Conservation (phyloP, 2,113 vertebrate species). For the Amphilophus citrinellus region DNA sequence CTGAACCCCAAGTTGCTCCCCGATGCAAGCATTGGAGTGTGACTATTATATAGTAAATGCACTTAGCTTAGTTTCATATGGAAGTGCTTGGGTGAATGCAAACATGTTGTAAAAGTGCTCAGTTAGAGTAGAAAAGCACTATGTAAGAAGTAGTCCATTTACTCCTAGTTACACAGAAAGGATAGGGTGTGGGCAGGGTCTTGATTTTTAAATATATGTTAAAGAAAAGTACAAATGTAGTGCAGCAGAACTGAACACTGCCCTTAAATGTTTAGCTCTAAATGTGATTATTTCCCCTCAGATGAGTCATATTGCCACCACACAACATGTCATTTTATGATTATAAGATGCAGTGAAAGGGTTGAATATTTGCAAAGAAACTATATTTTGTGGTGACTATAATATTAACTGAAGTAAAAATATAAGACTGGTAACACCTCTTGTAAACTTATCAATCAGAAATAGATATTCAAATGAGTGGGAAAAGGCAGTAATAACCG, state of each 20-base stretch:
- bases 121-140: too few species aligned
- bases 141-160: too few species aligned
- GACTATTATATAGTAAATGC: too few species aligned
- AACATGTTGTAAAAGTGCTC: too few species aligned
- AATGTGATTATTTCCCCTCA: neutral
- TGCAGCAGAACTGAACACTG: neutral
- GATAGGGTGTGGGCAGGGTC: too few species aligned
- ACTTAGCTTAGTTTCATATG: too few species aligned
- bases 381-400: neutral
- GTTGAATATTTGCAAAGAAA: neutral
- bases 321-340: neutral
- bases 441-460: neutral
- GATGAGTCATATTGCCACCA: neutral
- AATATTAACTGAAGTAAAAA: neutral
- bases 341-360: neutral
- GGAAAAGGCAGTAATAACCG: neutral
- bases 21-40: too few species aligned
- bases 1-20: too few species aligned
- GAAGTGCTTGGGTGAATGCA: too few species aligned
- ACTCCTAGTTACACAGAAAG: too few species aligned
- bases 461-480: neutral
- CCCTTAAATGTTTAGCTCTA: neutral
- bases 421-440: neutral
- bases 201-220: too few species aligned
- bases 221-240: neutral